Percentiles rank a stretch among this genome's conserved stretches.
Conservation (phyloP, 2,113 vertebrate genomes). For the Tonatia bakeri region DNA sequence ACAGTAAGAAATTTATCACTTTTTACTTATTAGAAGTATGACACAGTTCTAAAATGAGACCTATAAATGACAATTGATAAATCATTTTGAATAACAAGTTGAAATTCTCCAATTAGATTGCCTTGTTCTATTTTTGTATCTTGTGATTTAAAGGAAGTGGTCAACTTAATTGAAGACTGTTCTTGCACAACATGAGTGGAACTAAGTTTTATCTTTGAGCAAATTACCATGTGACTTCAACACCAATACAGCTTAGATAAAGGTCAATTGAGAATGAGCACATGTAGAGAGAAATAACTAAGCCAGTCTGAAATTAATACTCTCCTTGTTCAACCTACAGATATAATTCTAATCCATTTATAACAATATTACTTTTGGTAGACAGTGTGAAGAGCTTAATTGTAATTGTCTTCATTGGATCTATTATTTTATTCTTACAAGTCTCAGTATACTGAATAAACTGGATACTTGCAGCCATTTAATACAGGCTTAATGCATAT, state of each 20-base stretch:
- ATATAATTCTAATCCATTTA: background rate
- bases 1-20: background rate
- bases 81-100: background rate
- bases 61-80: background rate
- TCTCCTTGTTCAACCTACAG: background rate
- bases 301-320: background rate
- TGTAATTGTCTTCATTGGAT: background rate
- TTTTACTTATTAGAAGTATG: slow-evolving; percentile 2
- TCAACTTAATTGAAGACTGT: background rate
- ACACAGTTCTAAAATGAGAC: background rate
- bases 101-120: background rate
- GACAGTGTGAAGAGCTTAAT: background rate
- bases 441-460: background rate
- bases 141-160: background rate
- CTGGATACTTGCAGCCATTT: background rate
- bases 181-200: background rate
- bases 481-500: background rate
- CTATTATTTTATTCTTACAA: background rate
- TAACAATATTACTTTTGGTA: background rate
- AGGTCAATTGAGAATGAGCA: background rate
- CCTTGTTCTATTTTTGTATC: background rate
- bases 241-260: background rate
- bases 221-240: background rate
- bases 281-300: background rate
- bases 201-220: slow-evolving; percentile 4